Base-by-base conservation (phyloP, 2,888 invertebrate genomes). In the Pecten maximus region DNA sequence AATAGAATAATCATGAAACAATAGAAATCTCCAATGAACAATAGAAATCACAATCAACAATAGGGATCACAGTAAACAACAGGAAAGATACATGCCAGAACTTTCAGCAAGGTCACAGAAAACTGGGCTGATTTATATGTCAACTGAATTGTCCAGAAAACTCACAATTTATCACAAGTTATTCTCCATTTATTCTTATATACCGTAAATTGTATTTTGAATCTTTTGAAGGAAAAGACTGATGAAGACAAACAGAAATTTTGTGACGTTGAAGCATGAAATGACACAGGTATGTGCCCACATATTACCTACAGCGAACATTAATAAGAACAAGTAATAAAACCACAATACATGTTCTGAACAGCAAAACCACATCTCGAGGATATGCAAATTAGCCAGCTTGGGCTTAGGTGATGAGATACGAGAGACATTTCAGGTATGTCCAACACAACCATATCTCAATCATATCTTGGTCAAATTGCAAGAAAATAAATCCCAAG, bases 401-500 rank as follows among this genome's bases (percentile, higher is more conserved):
- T 74, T 74, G 74, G 74, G 15, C 35, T 74, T 28, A 74, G 74
- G 74, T 74, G 74, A 35, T 4, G 74, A 74, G 74, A 74, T 74
- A 74, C 35, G 28, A 12, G 35, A 74, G 28, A 74, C 35, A 74
- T 74, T 35, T 74, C 74, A 74, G 74, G 74, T 74, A 74, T 74
- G 74, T 74, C 74, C 74, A 74, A 35, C 74, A 74, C 35, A 74
- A 12, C 74, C 74, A 19, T 74, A 74, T 74, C 74, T 74, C 74
- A 74, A 74, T 74, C 74, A 74, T 74, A 74, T 74, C 74, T 28
- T 35, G 74, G 74, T 74, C 74, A 74, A 74, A 74, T 74, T 35
- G 74, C 74, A 74, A 74, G 74, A 74, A 74, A 74, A 74, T 74
- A 74, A 74, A 74, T 74, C 74, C 74, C 35, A 74, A 16, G 74